phyloP scores from a whole-genome alignment of 2,113 vertebrate species.

The Salvelinus sp. region DNA sequence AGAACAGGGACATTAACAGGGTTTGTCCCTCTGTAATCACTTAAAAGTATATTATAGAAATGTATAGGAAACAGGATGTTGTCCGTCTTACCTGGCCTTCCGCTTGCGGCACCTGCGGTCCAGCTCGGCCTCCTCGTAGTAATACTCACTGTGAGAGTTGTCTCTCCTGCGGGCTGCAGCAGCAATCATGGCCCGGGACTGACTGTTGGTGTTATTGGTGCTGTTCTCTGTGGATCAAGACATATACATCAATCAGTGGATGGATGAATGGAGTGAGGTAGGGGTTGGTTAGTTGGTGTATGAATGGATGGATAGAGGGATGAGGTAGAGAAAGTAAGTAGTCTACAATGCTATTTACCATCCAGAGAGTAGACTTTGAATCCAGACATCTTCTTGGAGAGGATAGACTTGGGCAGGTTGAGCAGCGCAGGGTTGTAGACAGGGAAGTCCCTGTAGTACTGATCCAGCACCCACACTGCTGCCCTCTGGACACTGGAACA shows the following conservation, averaged over 20 bases:
- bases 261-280: neutral
- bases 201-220: conserved; percentile 89
- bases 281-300: neutral
- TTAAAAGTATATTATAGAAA: too few relatives aligned
- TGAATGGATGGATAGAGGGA: too few relatives aligned
- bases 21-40: too few relatives aligned
- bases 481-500: conserved; percentile 88
- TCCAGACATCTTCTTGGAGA: conserved; percentile 96
- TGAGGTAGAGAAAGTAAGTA: neutral
- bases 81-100: conserved; percentile 82
- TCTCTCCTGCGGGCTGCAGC: conserved; percentile 88
- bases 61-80: neutral
- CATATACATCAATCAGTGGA: too few relatives aligned
- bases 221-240: conserved; percentile 78
- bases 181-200: conserved; percentile 90
- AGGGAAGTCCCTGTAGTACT: conserved; percentile 93
- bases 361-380: conserved; percentile 97
- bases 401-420: conserved; percentile 95
- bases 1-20: too few relatives aligned
- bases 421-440: conserved; percentile 95
- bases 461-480: conserved; percentile 93
- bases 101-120: conserved; percentile 90
- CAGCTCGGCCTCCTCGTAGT: conserved; percentile 95
- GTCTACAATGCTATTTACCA: conserved; percentile 71
- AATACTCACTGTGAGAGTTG: conserved; percentile 94